Conservation (phyloP, 2,113 vertebrate genomes). For the Brienomyrus longianalis region DNA sequence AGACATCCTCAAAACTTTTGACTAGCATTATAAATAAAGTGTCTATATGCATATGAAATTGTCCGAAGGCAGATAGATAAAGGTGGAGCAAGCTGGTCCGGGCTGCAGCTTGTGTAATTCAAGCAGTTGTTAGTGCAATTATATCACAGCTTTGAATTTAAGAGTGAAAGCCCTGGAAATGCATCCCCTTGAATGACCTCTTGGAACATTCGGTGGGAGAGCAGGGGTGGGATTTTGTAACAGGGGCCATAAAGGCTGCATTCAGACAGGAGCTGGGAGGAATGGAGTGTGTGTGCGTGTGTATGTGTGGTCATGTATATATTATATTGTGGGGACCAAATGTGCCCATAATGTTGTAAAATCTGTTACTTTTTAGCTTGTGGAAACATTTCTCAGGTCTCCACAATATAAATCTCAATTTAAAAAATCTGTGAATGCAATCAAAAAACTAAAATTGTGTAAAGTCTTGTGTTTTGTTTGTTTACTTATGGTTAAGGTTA, state of each 20-base stretch:
- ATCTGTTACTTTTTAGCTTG: too few relatives aligned
- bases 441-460: too few relatives aligned
- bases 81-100: background rate
- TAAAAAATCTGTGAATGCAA: too few relatives aligned
- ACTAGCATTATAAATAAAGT: too few relatives aligned
- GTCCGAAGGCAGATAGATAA: background rate
- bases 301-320: background rate
- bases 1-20: too few relatives aligned
- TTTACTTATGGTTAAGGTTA: too few relatives aligned
- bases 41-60: background rate
- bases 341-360: too few relatives aligned
- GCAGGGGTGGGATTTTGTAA: background rate
- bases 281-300: background rate
- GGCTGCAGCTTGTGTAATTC: background rate
- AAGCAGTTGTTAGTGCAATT: background rate
- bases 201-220: background rate
- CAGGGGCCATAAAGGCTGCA: background rate
- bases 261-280: conserved; percentile 3
- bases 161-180: background rate
- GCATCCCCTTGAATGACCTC: background rate
- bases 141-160: background rate
- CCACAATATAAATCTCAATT: too few relatives aligned
- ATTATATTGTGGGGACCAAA: too few relatives aligned
- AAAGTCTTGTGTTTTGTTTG: too few relatives aligned
- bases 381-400: too few relatives aligned